Percentiles rank a stretch among this genome's conserved stretches.
These are phyloP conservation scores for Ditylenchus weischeri DNA, from an alignment of 2,888 invertebrate species.

Conservation along the genomic window DNA sequence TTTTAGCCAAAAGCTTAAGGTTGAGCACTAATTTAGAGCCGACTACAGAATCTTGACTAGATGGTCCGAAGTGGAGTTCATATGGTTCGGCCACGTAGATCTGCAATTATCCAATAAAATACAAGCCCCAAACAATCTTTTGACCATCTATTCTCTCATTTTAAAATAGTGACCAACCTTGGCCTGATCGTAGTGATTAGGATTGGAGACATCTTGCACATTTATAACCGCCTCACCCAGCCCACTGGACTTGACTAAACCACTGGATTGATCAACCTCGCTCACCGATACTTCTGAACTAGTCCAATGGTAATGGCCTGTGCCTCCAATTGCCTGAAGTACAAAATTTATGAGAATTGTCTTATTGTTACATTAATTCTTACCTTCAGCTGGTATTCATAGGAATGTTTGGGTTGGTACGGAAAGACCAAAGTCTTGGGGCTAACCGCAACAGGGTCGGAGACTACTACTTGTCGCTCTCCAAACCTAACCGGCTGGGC, in stretches of 20 bases:
- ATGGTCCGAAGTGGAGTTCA: constrained; percentile 43
- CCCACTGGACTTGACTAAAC: constrained; percentile 34
- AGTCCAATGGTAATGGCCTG: constrained; percentile 43
- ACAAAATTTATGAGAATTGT: background rate
- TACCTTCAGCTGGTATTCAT: constrained; percentile 32
- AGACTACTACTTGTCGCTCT: constrained; percentile 41
- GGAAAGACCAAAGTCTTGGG: constrained; percentile 46
- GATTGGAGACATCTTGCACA: constrained; percentile 43
- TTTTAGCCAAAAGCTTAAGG: constrained; percentile 36
- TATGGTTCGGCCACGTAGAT: constrained; percentile 41
- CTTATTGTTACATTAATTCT: background rate
- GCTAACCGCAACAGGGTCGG: constrained; percentile 40
- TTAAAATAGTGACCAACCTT: constrained; percentile 17
- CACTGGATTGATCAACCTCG: constrained; percentile 36
- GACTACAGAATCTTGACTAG: constrained; percentile 45
- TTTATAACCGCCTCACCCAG: constrained; percentile 40
- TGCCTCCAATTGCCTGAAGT: constrained; percentile 44
- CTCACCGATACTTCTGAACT: constrained; percentile 36
- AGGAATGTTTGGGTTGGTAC: constrained; percentile 25
- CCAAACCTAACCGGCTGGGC: constrained; percentile 37
- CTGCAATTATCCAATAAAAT: constrained; percentile 19
- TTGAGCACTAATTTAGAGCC: constrained; percentile 41
- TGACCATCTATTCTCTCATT: too few species aligned
- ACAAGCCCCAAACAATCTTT: too few species aligned
- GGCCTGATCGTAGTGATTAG: constrained; percentile 1